phyloP scores from a whole-genome alignment of 2,888 invertebrate species.

The Drosophila rubida region DNA sequence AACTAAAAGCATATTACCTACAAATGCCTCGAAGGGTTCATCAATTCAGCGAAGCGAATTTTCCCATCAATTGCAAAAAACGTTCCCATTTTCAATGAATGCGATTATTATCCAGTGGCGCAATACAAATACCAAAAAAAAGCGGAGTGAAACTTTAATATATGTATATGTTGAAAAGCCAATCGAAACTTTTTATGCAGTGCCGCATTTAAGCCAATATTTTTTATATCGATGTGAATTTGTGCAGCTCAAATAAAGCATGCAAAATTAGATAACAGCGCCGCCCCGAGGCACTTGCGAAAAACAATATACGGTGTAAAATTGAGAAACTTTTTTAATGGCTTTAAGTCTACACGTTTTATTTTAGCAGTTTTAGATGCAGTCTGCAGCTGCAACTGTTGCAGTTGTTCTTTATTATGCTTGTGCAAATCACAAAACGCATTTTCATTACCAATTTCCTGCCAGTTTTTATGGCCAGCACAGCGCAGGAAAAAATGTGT shows the following conservation, averaged over 20 bases:
- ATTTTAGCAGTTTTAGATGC: not conserved
- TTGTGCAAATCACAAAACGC: constrained; percentile 44
- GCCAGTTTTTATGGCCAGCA: constrained; percentile 19
- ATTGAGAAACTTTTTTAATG: constrained; percentile 15
- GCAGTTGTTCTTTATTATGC: constrained; percentile 22
- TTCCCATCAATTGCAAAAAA: not conserved
- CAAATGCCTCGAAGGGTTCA: not conserved
- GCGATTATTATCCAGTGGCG: not conserved
- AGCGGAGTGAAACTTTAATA: not conserved
- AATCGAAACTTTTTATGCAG: constrained; percentile 1
- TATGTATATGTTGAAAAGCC: not conserved
- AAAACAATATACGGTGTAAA: constrained; percentile 5
- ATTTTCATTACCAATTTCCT: constrained; percentile 54
- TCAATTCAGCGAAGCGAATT: not conserved
- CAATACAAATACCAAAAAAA: not conserved
- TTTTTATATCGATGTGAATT: constrained; percentile 10
- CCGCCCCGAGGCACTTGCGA: not conserved
- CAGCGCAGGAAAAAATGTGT: not conserved
- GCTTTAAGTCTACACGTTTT: constrained; percentile 21
- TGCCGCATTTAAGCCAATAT: constrained; percentile 1
- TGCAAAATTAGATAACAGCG: not conserved
- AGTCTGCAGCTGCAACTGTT: not conserved
- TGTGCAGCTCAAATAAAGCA: constrained; percentile 3
- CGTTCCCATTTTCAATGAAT: not conserved
- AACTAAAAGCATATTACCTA: not conserved